phyloP scores from a whole-genome alignment of 1,140 invertebrate genomes.

The Pectinophora gossypiella region DNA sequence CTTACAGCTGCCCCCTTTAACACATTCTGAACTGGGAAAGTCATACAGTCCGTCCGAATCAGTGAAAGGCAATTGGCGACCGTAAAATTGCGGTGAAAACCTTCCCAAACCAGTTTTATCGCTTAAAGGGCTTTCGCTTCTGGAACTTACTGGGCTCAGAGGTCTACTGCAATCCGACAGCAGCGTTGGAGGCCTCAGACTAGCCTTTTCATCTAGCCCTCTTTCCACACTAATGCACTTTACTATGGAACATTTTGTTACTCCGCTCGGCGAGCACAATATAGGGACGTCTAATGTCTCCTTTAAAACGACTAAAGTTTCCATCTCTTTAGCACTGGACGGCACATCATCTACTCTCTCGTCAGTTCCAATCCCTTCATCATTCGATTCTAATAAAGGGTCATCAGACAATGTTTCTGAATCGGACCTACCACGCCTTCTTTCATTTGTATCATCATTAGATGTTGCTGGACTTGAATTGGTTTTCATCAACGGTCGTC shows the following conservation, averaged over 20 bases:
- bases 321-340: constrained; percentile 80
- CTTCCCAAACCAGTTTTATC: constrained; percentile 79
- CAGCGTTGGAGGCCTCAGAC: constrained; percentile 79
- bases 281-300: constrained; percentile 59
- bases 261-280: constrained; percentile 57
- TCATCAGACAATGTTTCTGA: constrained; percentile 83
- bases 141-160: constrained; percentile 83
- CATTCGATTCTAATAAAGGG: constrained; percentile 80
- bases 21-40: constrained; percentile 83
- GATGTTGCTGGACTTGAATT: constrained; percentile 65
- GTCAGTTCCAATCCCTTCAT: constrained; percentile 83
- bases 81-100: constrained; percentile 83
- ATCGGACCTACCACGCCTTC: constrained; percentile 77
- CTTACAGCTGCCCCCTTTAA: constrained; percentile 59
- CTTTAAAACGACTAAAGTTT: constrained; percentile 74
- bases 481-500: constrained; percentile 74
- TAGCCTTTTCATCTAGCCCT: constrained; percentile 70
- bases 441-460: constrained; percentile 64
- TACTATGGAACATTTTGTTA: constrained; percentile 67
- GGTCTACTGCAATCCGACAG: constrained; percentile 77
- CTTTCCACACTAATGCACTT: constrained; percentile 70
- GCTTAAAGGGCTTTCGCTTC: constrained; percentile 85
- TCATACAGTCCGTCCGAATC: constrained; percentile 87
- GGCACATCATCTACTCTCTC: constrained; percentile 81
- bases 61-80: constrained; percentile 80